A percentile compares a stretch with the other conserved stretches of the same genome.
phyloP scores from a whole-genome alignment of 2,888 invertebrate genomes.

The Tetanocera ferruginea region DNA sequence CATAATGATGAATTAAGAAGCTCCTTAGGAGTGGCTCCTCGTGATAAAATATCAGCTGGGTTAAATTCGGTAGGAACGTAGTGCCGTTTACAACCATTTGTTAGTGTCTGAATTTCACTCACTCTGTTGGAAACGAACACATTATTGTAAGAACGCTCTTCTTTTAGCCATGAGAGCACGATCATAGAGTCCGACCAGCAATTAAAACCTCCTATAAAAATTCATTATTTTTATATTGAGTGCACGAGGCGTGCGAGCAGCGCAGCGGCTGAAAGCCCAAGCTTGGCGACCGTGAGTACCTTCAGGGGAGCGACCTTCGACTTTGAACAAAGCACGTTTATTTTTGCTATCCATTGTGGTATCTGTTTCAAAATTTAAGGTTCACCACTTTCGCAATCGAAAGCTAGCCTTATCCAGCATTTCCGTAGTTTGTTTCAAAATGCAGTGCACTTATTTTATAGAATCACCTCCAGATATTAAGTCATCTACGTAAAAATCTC shows the following conservation, averaged over 20 bases:
- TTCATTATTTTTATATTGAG: conserved; percentile 25
- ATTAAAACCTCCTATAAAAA: conserved; percentile 13
- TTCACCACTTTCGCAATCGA: conserved; percentile 30
- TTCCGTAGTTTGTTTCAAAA: too few species aligned
- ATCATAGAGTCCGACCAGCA: conserved; percentile 15
- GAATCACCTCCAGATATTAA: conserved; percentile 39
- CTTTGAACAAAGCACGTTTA: conserved; percentile 16
- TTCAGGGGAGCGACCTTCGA: conserved; percentile 45
- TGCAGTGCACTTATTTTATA: conserved; percentile 28
- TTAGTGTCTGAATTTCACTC: too few species aligned
- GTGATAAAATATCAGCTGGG: too few species aligned
- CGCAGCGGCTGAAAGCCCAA: conserved; percentile 43
- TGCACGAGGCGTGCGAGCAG: conserved; percentile 35
- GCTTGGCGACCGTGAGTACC: conserved; percentile 36
- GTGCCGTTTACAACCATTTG: too few species aligned
- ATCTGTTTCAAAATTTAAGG: not conserved
- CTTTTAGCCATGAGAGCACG: conserved; percentile 35
- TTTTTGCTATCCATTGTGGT: not conserved
- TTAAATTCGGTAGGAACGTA: too few species aligned
- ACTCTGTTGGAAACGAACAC: not conserved
- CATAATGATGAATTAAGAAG: too few species aligned
- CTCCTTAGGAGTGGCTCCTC: too few species aligned
- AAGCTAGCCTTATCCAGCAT: conserved; percentile 29
- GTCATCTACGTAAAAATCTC: conserved; percentile 45
- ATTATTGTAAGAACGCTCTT: not conserved